Percentiles rank a stretch among this genome's conserved stretches.
These are phyloP conservation scores for Thalassarche chlororhynchos DNA, from an alignment of 2,113 vertebrate species.

Conservation along the genomic window DNA sequence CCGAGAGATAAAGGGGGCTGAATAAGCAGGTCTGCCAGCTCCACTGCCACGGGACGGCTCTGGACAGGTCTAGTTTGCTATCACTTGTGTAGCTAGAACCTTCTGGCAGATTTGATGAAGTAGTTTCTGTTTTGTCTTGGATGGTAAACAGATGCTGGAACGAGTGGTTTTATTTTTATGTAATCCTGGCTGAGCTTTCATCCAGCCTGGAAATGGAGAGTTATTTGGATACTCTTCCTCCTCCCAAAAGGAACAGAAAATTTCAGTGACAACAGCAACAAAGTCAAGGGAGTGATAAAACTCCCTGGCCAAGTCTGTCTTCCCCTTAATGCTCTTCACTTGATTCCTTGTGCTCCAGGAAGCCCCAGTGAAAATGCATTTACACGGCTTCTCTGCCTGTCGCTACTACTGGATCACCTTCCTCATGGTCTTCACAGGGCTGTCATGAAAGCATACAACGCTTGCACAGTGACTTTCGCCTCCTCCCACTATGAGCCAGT, in stretches of 20 bases:
- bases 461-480: accelerated
- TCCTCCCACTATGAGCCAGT: not conserved
- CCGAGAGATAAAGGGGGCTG: not conserved
- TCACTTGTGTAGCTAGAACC: not conserved
- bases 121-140: not conserved
- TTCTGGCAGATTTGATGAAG: not conserved
- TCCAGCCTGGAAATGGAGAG: not conserved
- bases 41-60: not conserved
- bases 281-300: not conserved
- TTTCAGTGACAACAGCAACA: not conserved
- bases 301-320: not conserved
- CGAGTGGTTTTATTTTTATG: not conserved
- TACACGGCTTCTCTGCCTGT: not conserved
- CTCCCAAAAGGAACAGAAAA: not conserved
- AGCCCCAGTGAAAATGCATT: not conserved
- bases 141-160: not conserved
- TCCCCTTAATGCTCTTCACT: not conserved
- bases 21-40: not conserved
- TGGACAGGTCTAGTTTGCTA: not conserved
- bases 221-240: not conserved
- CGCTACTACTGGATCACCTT: not conserved
- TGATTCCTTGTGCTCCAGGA: not conserved
- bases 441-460: accelerated
- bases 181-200: not conserved
- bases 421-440: not conserved